Conservation (phyloP, 2,797 vertebrate species). For the Sebastes nivosus region DNA sequence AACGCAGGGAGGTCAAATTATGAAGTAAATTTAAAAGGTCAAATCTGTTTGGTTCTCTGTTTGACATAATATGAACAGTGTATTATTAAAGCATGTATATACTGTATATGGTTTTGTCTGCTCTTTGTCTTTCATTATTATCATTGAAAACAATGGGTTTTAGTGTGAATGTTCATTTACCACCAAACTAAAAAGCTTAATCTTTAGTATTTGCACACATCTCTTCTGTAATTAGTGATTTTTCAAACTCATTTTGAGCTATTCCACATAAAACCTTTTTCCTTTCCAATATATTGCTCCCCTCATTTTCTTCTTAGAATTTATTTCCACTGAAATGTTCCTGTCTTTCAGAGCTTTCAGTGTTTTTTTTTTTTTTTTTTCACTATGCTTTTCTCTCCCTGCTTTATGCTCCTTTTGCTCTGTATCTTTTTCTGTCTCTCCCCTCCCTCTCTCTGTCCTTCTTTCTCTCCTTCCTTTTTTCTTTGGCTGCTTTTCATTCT, state of each 20-base stretch:
- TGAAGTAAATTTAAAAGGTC: slow-evolving; percentile 42
- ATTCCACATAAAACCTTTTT: slow-evolving; percentile 43
- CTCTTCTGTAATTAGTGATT: slow-evolving; percentile 37
- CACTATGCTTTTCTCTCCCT: slow-evolving; percentile 64
- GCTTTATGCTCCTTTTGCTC: slow-evolving; percentile 71
- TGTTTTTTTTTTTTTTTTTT: slow-evolving; percentile 40
- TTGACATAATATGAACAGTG: slow-evolving; percentile 12
- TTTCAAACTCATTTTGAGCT: slow-evolving; percentile 39
- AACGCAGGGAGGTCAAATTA: slow-evolving; percentile 41
- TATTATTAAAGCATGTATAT: slow-evolving; percentile 21
- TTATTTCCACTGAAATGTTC: slow-evolving; percentile 71
- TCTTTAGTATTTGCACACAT: slow-evolving; percentile 37
- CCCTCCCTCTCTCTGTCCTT: slow-evolving; percentile 8
- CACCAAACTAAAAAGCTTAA: slow-evolving; percentile 17
- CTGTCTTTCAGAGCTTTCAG: slow-evolving; percentile 67
- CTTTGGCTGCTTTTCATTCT: slow-evolving; percentile 83
- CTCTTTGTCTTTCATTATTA: slow-evolving; percentile 17
- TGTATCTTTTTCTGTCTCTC: slow-evolving; percentile 76
- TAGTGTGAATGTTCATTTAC: slow-evolving; percentile 36
- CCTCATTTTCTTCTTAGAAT: slow-evolving; percentile 64
- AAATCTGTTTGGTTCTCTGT: slow-evolving; percentile 30
- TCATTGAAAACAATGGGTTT: slow-evolving; percentile 24
- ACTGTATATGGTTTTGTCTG: background rate
- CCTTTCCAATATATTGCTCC: slow-evolving; percentile 43
- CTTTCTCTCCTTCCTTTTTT: slow-evolving; percentile 70